phyloP scores from a whole-genome alignment of 2,113 vertebrate genomes.

The Cinclus mexicanus region DNA sequence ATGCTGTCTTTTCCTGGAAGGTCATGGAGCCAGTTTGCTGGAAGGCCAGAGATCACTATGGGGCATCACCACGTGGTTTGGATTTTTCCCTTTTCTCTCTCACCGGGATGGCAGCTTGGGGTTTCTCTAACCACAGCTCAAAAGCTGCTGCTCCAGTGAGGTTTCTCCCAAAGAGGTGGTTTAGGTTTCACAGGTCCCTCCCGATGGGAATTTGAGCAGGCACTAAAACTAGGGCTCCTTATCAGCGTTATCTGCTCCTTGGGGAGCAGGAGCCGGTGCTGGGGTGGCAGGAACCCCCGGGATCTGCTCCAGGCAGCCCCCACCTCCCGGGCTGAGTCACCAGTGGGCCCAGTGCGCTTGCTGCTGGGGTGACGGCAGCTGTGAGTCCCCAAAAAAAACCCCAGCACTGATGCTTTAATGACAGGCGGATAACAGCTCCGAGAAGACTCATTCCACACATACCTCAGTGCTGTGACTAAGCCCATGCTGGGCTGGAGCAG shows the following conservation, averaged over 20 bases:
- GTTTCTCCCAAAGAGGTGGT: not conserved
- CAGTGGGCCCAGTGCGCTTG: not conserved
- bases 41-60: not conserved
- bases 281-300: not conserved
- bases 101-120: not conserved
- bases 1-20: not conserved
- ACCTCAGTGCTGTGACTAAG: not conserved
- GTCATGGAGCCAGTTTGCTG: not conserved
- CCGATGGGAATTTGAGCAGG: not conserved
- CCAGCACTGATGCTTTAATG: not conserved
- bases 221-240: not conserved
- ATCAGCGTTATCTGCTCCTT: not conserved
- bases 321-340: constrained; percentile 1
- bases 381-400: not conserved
- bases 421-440: not conserved
- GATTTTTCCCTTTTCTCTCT: not conserved
- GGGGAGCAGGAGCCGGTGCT: not conserved
- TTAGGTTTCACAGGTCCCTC: not conserved
- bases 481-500: not conserved
- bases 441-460: not conserved
- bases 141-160: not conserved
- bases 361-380: constrained; percentile 13
- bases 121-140: not conserved
- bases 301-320: not conserved
- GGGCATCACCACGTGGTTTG: not conserved